Percentiles rank a stretch among this genome's conserved stretches.
These are phyloP conservation scores for Pedionomus torquatus DNA, from an alignment of 2,113 vertebrate genomes.

Conservation along the genomic window DNA sequence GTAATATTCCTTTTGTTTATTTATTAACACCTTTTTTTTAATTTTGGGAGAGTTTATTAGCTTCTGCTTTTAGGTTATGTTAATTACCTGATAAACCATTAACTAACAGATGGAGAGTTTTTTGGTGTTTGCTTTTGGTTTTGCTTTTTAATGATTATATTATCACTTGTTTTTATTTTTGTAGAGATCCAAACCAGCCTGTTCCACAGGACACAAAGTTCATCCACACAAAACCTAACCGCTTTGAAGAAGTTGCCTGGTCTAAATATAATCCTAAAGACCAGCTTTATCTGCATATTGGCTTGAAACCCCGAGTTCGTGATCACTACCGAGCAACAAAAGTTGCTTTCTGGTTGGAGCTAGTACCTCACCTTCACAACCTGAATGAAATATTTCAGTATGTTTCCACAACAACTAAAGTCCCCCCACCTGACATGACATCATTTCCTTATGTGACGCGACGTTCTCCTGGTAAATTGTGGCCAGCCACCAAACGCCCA, in stretches of 20 bases:
- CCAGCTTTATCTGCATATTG: slow-evolving; percentile 95
- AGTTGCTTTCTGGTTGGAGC: slow-evolving; percentile 96
- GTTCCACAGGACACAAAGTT: slow-evolving; percentile 98
- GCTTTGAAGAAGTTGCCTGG: slow-evolving; percentile 97
- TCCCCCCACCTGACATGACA: slow-evolving; percentile 92
- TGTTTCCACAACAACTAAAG: slow-evolving; percentile 93
- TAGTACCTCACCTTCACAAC: slow-evolving; percentile 93
- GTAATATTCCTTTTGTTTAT: neutral
- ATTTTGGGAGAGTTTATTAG: neutral
- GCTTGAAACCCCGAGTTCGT: slow-evolving; percentile 90
- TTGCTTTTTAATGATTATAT: neutral
- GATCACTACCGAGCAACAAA: slow-evolving; percentile 97
- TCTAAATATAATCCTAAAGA: slow-evolving; percentile 97
- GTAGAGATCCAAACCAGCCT: slow-evolving; percentile 93
- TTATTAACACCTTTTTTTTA: neutral
- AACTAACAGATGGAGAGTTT: accelerated
- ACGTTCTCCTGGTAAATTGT: slow-evolving; percentile 88
- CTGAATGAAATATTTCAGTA: slow-evolving; percentile 94
- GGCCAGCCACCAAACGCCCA: slow-evolving; percentile 94
- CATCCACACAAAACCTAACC: slow-evolving; percentile 96
- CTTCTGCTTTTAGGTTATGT: neutral
- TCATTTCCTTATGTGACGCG: slow-evolving; percentile 90
- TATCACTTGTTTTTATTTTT: slow-evolving; percentile 25
- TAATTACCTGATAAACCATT: neutral
- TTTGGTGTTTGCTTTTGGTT: neutral